phyloP scores from a whole-genome alignment of 2,888 invertebrate species.

The Sphinx pinastri region DNA sequence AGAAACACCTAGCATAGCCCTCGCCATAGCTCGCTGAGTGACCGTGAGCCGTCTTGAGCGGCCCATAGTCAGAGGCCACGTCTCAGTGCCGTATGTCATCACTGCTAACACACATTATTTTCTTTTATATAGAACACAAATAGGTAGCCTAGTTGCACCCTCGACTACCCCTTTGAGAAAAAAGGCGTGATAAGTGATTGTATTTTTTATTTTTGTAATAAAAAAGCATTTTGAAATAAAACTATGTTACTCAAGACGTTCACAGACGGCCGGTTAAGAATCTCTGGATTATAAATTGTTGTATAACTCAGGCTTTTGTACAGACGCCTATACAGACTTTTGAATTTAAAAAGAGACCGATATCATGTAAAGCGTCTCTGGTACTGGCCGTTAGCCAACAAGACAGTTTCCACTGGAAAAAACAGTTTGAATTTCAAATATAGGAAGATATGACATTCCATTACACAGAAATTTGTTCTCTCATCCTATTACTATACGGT shows the following conservation, averaged over 20 bases:
- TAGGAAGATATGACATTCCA: neutral
- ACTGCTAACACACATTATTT: no score
- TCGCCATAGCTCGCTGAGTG: no score
- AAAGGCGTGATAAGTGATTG: no score
- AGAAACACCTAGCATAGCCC: no score
- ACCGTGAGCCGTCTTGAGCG: no score
- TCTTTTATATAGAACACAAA: no score
- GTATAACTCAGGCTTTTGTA: conserved; percentile 12
- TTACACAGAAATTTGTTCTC: neutral
- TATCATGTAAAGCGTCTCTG: conserved; percentile 26
- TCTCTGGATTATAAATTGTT: conserved; percentile 3
- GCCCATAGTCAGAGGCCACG: no score
- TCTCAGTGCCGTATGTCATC: no score
- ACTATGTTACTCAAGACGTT: neutral
- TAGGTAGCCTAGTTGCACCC: no score
- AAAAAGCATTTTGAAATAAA: neutral
- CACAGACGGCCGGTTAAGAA: neutral
- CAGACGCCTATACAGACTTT: conserved; percentile 9
- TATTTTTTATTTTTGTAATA: no score
- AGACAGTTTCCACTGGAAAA: conserved; percentile 25
- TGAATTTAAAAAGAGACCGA: conserved; percentile 25
- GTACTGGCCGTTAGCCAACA: conserved; percentile 30
- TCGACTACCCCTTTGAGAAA: no score
- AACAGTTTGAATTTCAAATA: conserved; percentile 28
- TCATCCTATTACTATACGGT: neutral